Evolutionary conservation across 1,140 invertebrate species (phyloP), one percentile per base, ranked within the genome.

Genomic region (Drosophila athabasca): DNA sequence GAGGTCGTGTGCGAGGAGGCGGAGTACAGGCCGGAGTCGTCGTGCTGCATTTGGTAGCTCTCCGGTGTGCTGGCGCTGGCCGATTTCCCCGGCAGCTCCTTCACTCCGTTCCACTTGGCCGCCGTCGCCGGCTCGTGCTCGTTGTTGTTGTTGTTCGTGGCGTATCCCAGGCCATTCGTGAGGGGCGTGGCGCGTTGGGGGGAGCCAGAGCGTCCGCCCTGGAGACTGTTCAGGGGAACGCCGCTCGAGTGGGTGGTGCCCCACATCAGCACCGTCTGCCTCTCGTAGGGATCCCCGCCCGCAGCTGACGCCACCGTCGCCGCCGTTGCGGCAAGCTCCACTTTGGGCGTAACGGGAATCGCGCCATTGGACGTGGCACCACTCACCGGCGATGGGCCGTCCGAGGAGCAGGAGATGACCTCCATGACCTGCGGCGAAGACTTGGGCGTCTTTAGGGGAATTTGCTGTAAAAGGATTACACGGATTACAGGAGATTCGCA

Each of bases 191-290:
- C 60, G n/a, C 83, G 79, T 24, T 90, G 90, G 0, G 90, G 90
- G 91, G 92, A 85, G 81, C 48, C 66, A 13, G 48, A 45, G 3
- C 71, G 84, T 11, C 74, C 60, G 3, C 73, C 73, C 35, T 77
- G 67, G 17, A 68, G 66, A 24, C 64, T 89, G 8, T 80, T 89
- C 0, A 89, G 44, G 1, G 90, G 90, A 39, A 91, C 76, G 2
- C 90, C 85, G 19, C 90, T 90, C 0, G 90, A 91, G 41, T 91
- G 90, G 76, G 94, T 85, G 9, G 82, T 87, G 80, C 96, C 96
- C 96, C 96, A 97, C 96, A 97, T 97, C 3, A 97, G 93, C 15
- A 97, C 96, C 1, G 96, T 97, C 92, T 97, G 96, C 19, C 96
- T 92, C 64, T 94, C 92, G 72, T 94, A 93, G 61, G 93, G 93